Evolutionary conservation across 2,888 invertebrate genomes (phyloP).

Genomic region (Lochmaea crataegi): DNA sequence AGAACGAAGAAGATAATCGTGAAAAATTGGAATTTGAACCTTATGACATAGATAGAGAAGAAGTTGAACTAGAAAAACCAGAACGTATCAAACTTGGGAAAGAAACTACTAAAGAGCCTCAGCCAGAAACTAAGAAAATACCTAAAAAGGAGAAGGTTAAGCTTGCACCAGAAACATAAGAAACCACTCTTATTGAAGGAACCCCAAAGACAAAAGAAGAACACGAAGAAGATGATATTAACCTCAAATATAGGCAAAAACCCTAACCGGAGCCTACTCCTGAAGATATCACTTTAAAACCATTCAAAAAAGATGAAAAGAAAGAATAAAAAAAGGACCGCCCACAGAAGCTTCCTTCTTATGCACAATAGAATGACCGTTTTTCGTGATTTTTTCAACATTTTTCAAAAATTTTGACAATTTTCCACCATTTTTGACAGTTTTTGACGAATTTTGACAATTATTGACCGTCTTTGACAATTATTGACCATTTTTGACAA

Average conservation of each 20-base stretch:
- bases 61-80: conserved; percentile 59
- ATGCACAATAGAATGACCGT: too few relatives aligned
- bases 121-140: conserved; percentile 51
- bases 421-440: too few relatives aligned
- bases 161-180: conserved; percentile 53
- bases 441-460: too few relatives aligned
- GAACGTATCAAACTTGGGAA: conserved; percentile 58
- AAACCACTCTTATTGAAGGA: conserved; percentile 53
- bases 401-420: too few relatives aligned
- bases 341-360: too few relatives aligned
- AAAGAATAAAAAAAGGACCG: conserved; percentile 61
- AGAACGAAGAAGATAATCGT: conserved; percentile 52
- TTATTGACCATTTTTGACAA: too few relatives aligned
- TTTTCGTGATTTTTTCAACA: too few relatives aligned
- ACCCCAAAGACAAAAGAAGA: conserved; percentile 54
- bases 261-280: conserved; percentile 55
- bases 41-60: conserved; percentile 60
- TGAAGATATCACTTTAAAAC: conserved; percentile 62
- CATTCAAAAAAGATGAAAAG: conserved; percentile 57
- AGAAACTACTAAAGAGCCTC: conserved; percentile 57
- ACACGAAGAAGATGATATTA: conserved; percentile 62
- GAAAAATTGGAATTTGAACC: conserved; percentile 60
- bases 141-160: conserved; percentile 63
- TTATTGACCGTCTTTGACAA: too few relatives aligned
- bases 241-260: conserved; percentile 60